A percentile compares a stretch with the other conserved stretches of the same genome.
These are phyloP conservation scores for Camponotus vicinus DNA, from an alignment of 1,140 invertebrate genomes.

Conservation along the genomic window DNA sequence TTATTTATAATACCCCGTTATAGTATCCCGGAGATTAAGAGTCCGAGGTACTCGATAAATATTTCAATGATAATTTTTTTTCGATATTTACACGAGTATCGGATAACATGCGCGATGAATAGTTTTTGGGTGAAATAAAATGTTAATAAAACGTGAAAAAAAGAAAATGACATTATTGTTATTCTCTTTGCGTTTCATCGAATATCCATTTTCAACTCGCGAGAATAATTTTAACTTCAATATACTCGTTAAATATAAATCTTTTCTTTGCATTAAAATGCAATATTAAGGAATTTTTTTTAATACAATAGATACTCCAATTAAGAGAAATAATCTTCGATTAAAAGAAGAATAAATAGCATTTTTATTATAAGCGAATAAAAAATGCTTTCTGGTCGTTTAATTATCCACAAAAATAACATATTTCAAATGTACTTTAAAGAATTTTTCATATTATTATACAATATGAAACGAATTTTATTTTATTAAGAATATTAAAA, in stretches of 20 bases:
- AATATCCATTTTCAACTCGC: not conserved
- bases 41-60: constrained; percentile 11
- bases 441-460: not conserved
- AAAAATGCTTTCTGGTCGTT: not conserved
- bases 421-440: not conserved
- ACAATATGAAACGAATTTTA: too few species aligned
- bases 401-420: not conserved
- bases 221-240: constrained; percentile 10
- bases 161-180: not conserved
- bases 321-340: not conserved
- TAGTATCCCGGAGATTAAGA: not conserved
- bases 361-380: not conserved
- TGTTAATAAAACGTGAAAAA: constrained; percentile 6
- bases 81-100: constrained; percentile 8
- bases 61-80: constrained; percentile 25
- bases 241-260: too few species aligned
- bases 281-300: not conserved
- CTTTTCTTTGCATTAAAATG: too few species aligned
- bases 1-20: constrained; percentile 23
- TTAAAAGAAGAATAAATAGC: not conserved
- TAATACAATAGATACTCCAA: not conserved
- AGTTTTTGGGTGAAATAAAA: not conserved
- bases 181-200: not conserved
- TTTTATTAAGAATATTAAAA: not conserved
- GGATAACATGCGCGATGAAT: not conserved